Evolutionary conservation across 2,888 invertebrate species (phyloP), one percentile per base, ranked within the genome.

Genomic region (Drosophila kokeensis): DNA sequence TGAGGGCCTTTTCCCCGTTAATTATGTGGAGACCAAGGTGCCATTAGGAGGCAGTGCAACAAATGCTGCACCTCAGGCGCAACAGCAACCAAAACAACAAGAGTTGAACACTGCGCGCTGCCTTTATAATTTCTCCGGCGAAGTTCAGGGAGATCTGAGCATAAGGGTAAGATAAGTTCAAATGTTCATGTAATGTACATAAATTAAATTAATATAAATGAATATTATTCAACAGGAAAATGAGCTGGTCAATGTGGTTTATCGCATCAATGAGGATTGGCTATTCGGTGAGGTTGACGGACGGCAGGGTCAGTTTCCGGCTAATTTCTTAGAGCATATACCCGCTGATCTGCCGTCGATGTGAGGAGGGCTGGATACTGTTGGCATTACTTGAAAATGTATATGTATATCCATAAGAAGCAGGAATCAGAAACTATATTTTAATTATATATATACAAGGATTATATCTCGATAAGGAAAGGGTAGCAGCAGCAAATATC

Each of bases 1-100:
- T 69, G 95, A 96, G 91, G 98, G 98, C 45, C 95, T 98, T 81
- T 98, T 98, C 93, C 98, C 98, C 2, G 94, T 94, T 29, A 96
- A 95, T 93, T 98, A 96, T 93, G 94, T 98, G 76, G 95, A 97
- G 82, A 93, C 97, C 53, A 95, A 95, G 91, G 95, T 96, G 78
- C 96, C 97, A 63, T 92, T 97, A 24, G 93, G 93, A 93, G 76
- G 90, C 90, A 60, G 66, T 75, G 58, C 54, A 57, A 50, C 50
- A 62, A 61, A 24, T 53, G 49, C 62, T 60, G 49, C 64, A 27
- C 7, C 68, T 40, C 66, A 32, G 1, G n/a, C 13, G n/a, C 70
- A 58, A 52, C 76, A 38, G 10, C 75, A 27, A n/a, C 32, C 24
- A 13, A 62, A n/a, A 24, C 65, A 36, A 10, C 54, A 59, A 53